These are phyloP conservation scores for Bothrops jararaca DNA, from an alignment of 2,113 vertebrate genomes.

Conservation along the genomic window DNA sequence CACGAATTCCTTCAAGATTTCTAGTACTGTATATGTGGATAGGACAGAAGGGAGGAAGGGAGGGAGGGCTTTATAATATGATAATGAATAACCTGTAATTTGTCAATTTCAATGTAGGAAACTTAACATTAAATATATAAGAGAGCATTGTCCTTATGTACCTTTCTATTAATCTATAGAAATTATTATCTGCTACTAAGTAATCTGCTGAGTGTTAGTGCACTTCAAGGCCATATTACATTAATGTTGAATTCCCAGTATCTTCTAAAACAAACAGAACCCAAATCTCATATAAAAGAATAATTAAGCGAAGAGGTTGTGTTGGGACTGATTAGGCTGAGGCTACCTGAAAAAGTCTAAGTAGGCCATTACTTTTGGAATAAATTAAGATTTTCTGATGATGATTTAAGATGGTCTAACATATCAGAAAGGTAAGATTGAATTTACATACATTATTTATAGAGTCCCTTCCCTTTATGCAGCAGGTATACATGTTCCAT, in stretches of 20 bases:
- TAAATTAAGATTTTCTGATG: neutral
- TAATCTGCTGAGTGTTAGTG: neutral
- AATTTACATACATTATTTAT: neutral
- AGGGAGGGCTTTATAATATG: neutral
- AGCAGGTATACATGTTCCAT: too few species aligned
- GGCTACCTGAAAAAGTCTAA: neutral
- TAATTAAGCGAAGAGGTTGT: neutral
- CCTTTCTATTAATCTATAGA: neutral
- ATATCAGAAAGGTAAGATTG: neutral
- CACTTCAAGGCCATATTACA: neutral
- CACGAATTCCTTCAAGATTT: neutral
- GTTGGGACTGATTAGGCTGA: neutral
- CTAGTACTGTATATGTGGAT: neutral
- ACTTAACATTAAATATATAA: neutral
- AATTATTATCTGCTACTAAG: neutral
- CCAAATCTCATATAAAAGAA: neutral
- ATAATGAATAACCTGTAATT: neutral
- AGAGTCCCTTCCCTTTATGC: neutral
- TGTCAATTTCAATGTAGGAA: neutral
- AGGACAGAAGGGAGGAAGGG: neutral
- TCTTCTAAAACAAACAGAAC: neutral
- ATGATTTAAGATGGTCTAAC: neutral
- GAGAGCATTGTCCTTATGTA: neutral
- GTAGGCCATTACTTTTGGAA: neutral
- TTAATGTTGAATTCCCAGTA: slow-evolving; percentile 1